Evolutionary conservation across 1,140 invertebrate species (phyloP).

Genomic region (Drosophila bocqueti): DNA sequence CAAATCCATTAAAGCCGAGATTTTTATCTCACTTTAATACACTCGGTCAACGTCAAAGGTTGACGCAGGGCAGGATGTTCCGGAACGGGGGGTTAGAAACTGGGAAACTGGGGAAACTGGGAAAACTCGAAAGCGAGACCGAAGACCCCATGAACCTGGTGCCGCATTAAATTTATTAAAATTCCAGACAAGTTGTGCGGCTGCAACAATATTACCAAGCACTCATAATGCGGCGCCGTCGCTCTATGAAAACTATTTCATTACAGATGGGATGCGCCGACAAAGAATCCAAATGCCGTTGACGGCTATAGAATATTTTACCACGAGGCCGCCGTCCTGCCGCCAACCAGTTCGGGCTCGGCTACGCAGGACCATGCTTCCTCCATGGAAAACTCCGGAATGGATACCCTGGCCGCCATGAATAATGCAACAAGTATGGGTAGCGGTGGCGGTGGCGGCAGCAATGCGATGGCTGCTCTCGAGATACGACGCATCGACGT

Average conservation of each 20-base stretch:
- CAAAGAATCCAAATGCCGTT: constrained; percentile 93
- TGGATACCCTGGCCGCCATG: constrained; percentile 65
- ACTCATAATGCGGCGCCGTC: constrained; percentile 77
- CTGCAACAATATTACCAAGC: constrained; percentile 78
- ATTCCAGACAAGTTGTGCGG: constrained; percentile 77
- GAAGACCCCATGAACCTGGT: constrained; percentile 10
- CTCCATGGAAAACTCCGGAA: constrained; percentile 55
- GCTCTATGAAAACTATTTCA: constrained; percentile 77
- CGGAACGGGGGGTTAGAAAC: background rate
- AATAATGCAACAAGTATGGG: constrained; percentile 80
- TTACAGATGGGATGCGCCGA: constrained; percentile 90
- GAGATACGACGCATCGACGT: constrained; percentile 90
- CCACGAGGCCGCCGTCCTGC: constrained; percentile 85
- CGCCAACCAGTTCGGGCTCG: constrained; percentile 43
- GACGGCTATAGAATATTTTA: constrained; percentile 91
- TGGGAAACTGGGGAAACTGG: background rate
- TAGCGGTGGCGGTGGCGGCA: constrained; percentile 39
- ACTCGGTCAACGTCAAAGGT: constrained; percentile 82
- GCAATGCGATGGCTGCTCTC: constrained; percentile 55
- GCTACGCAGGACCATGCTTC: constrained; percentile 21
- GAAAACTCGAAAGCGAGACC: background rate
- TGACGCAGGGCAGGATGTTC: constrained; percentile 18
- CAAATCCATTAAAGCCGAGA: constrained; percentile 82
- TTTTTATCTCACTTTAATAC: constrained; percentile 83
- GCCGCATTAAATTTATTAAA: constrained; percentile 81